Evolutionary conservation across 2,888 invertebrate species (phyloP).

Genomic region (Flexamia atlantica): DNA sequence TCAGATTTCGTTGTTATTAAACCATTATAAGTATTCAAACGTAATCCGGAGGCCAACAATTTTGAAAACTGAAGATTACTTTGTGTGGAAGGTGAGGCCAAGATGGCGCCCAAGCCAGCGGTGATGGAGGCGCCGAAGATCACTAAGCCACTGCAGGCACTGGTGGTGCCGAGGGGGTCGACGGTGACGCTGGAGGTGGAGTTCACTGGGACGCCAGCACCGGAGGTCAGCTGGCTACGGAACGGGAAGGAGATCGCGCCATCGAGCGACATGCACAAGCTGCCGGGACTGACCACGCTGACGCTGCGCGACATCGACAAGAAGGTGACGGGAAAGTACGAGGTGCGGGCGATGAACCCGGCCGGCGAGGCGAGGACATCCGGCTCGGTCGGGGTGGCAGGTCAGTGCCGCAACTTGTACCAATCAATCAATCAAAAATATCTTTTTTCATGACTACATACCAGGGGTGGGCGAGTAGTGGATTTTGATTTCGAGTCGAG

Average conservation of each 20-base stretch:
- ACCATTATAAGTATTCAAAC: too few relatives aligned
- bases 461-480: too few relatives aligned
- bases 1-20: too few relatives aligned
- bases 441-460: too few relatives aligned
- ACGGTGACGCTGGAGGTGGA: slow-evolving; percentile 84
- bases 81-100: slow-evolving; percentile 69
- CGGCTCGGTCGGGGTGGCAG: slow-evolving; percentile 88
- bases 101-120: slow-evolving; percentile 75
- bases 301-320: slow-evolving; percentile 83
- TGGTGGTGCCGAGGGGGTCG: slow-evolving; percentile 83
- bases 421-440: too few relatives aligned
- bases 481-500: too few relatives aligned
- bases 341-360: slow-evolving; percentile 88
- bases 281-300: slow-evolving; percentile 81
- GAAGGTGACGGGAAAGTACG: slow-evolving; percentile 92
- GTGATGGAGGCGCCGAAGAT: slow-evolving; percentile 84
- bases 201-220: slow-evolving; percentile 84
- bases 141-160: slow-evolving; percentile 86
- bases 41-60: too few relatives aligned
- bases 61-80: too few relatives aligned
- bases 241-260: slow-evolving; percentile 87
- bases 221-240: slow-evolving; percentile 88
- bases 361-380: slow-evolving; percentile 88
- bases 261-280: slow-evolving; percentile 80
- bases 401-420: slow-evolving; percentile 65